phyloP scores from a whole-genome alignment of 2,797 vertebrate genomes.

The Myiotriccus ornatus region DNA sequence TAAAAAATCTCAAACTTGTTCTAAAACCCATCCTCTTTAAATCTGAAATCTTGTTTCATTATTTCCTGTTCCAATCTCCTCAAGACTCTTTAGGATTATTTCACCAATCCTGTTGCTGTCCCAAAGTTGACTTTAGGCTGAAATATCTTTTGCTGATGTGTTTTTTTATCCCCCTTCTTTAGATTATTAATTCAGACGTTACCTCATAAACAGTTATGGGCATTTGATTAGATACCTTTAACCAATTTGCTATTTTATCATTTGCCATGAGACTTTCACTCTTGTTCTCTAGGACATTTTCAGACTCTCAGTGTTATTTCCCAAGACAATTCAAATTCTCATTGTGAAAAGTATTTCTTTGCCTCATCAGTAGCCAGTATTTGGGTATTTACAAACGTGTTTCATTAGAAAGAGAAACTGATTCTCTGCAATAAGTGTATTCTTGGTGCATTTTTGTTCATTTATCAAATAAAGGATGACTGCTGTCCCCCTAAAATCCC shows the following conservation, averaged over 20 bases:
- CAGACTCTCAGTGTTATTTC: background rate
- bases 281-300: background rate
- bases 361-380: background rate
- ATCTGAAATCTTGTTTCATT: background rate
- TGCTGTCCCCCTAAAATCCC: background rate
- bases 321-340: background rate
- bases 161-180: background rate
- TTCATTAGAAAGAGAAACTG: background rate
- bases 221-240: constrained; percentile 38
- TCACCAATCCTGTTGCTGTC: background rate
- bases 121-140: background rate
- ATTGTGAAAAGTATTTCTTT: background rate
- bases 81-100: background rate
- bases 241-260: background rate
- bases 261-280: background rate
- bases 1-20: background rate
- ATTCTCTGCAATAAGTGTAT: background rate
- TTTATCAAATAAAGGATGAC: background rate
- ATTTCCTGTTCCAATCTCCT: background rate
- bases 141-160: background rate
- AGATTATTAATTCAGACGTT: constrained; percentile 41
- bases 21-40: background rate
- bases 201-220: constrained; percentile 40
- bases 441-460: background rate
- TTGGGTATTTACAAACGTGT: background rate